Evolutionary conservation across 2,888 invertebrate genomes (phyloP), one percentile per base, ranked within the genome.

Genomic region (Hermaeophaga mercurialis): DNA sequence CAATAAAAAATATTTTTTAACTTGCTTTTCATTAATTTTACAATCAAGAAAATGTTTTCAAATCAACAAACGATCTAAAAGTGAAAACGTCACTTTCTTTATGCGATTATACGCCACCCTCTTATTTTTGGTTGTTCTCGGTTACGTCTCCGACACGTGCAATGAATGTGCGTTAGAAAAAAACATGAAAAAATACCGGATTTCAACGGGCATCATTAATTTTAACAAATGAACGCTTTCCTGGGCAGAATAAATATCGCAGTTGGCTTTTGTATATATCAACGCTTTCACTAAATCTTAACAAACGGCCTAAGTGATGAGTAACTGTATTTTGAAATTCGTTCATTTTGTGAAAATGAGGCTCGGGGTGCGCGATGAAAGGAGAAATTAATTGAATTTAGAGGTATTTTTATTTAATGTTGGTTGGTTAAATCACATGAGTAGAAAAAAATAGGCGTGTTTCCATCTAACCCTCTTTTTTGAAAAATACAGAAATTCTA

Each of bases 141-240:
- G 28, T n/a, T n/a, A n/a, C 17, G 24, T 15, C 14, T 4, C 22
- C 9, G 12, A n/a, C 44, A 47, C 39, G 48, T 46, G 48, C 43
- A 52, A 52, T 49, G 47, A 50, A 46, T 45, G 54, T 36, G 54
- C 59, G 54, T 33, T 36, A 52, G 41, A 48, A 53, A 52, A 31
- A 44, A 22, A 38, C 28, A 49, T 24, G 26, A 47, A 56, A 55
- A 36, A 36, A 33, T 44, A 22, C 55, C 26, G 34, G 47, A 45
- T 57, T 61, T 56, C 53, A 55, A 55, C 56, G 34, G 39, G 56
- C 56, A 50, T 56, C 61, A 58, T 61, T 61, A 61, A 61, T 61
- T 61, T 58, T 58, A 58, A 61, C 58, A 58, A 61, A 61, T 61
- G 58, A 53, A 56, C 41, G 59, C 54, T 56, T 61, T 56, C 44